phyloP scores from a whole-genome alignment of 2,113 vertebrate species.

The Ailuropoda melanoleuca region DNA sequence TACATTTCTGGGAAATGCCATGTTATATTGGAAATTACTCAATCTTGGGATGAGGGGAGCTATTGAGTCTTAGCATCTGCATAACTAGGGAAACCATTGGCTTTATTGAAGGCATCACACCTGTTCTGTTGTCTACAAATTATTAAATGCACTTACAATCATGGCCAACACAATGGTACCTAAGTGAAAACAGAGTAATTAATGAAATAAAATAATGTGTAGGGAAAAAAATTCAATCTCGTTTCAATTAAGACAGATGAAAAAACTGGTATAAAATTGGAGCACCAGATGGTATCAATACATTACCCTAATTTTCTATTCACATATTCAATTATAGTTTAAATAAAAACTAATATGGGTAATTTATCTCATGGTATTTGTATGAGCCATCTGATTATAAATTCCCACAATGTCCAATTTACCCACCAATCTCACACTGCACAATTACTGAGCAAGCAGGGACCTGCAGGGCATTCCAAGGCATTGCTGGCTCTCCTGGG shows the following conservation, averaged over 20 bases:
- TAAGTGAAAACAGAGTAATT: constrained; percentile 44
- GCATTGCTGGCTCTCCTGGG: background rate
- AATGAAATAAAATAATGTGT: background rate
- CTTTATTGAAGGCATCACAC: background rate
- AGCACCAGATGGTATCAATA: constrained; percentile 69
- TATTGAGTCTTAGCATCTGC: background rate
- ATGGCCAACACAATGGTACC: background rate
- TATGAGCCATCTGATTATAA: constrained; percentile 63
- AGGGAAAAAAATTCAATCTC: background rate
- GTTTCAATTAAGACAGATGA: constrained; percentile 59
- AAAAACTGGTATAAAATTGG: constrained; percentile 46
- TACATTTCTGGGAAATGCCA: background rate
- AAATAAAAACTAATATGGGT: constrained; percentile 77
- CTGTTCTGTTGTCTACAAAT: constrained; percentile 27
- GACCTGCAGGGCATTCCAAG: background rate
- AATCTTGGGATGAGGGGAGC: background rate
- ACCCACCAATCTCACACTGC: background rate
- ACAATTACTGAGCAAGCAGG: background rate
- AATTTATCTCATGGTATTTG: constrained; percentile 60
- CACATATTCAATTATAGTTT: constrained; percentile 76
- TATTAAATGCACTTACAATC: constrained; percentile 24
- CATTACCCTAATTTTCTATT: constrained; percentile 71
- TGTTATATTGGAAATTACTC: background rate
- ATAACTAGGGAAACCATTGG: background rate
- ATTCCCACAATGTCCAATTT: constrained; percentile 45